phyloP scores from a whole-genome alignment of 2,888 invertebrate genomes.

The Lasiommata megera region DNA sequence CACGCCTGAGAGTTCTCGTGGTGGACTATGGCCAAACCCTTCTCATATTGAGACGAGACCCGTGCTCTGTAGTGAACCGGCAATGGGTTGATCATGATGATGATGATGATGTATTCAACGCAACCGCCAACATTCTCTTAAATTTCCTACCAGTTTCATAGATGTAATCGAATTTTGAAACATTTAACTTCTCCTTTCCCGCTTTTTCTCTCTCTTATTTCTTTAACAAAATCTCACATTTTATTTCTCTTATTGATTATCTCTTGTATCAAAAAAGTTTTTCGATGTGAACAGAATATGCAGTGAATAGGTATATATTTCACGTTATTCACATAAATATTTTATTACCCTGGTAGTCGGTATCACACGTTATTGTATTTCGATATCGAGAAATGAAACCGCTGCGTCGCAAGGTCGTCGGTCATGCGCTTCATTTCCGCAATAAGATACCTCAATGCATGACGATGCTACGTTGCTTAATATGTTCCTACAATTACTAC shows the following conservation, averaged over 20 bases:
- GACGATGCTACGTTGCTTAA: constrained; percentile 17
- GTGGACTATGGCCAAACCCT: too few species aligned
- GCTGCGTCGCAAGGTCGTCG: constrained; percentile 54
- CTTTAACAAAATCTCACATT: background rate
- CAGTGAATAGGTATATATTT: background rate
- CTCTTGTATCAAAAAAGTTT: background rate
- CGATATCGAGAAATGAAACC: constrained; percentile 42
- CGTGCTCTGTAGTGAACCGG: too few species aligned
- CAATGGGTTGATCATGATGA: too few species aligned
- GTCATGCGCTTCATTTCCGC: constrained; percentile 62
- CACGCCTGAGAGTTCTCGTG: too few species aligned
- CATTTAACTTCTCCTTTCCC: too few species aligned
- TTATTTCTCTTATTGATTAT: background rate
- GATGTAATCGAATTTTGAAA: too few species aligned
- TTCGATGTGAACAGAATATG: background rate
- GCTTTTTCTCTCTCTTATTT: too few species aligned
- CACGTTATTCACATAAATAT: background rate
- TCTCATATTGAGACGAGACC: too few species aligned
- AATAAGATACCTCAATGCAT: constrained; percentile 45
- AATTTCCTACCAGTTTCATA: too few species aligned
- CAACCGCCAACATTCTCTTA: too few species aligned
- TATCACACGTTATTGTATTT: constrained; percentile 25
- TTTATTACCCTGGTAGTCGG: constrained; percentile 2
- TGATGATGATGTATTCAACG: too few species aligned
- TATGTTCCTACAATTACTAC: constrained; percentile 4